Base-by-base conservation (phyloP, 2,113 vertebrate genomes). In the Planiliza haematocheilus region DNA sequence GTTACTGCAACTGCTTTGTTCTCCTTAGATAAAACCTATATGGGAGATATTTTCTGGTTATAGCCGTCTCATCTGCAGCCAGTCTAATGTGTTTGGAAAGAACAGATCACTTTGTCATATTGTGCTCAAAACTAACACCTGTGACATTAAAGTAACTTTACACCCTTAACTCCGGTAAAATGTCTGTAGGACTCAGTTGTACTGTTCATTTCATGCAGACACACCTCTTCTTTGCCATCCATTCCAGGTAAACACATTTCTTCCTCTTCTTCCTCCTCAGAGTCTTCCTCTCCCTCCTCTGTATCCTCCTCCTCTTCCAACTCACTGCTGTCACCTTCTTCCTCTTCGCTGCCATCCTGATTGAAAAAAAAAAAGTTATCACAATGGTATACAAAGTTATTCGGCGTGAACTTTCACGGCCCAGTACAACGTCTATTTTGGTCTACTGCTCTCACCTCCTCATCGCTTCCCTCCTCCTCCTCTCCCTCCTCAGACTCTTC, bases 191-290 rank as follows among this genome's bases (percentile, higher is more conserved):
- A 30, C 24, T 36, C 55, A 39, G n/a, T 37, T 41, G 17, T 41
- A 41, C 7, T 18, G n/a, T 8, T 34, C 14, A 10, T 17, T 52
- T 30, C 20, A 51, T 30, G 42, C 51, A 8, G 41, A 78, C 84
- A 74, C 55, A 98, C 98, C 97, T 99, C 97, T 83, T 99, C 98
- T 88, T 99, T 99, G 61, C 97, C 97, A 50, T 99, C 97, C 97
- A 99, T 99, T 77, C 97, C 97, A 45, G 97, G 97, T 70, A 99
- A 92, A 93, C 97, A 96, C 96, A 97, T 96, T 50, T 98, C 97
- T 57, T 97, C 97, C 68, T 96, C 96, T 48, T 94, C 86, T 50
- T 92, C 93, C 34, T 94, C 91, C 53, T 93, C 94, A 1, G 90
- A 91, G 70, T 94, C 93, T 81, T 94, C 77, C 87, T 94, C 94